These are phyloP conservation scores for Phania funesta DNA, from an alignment of 2,888 invertebrate species.

Conservation along the genomic window DNA sequence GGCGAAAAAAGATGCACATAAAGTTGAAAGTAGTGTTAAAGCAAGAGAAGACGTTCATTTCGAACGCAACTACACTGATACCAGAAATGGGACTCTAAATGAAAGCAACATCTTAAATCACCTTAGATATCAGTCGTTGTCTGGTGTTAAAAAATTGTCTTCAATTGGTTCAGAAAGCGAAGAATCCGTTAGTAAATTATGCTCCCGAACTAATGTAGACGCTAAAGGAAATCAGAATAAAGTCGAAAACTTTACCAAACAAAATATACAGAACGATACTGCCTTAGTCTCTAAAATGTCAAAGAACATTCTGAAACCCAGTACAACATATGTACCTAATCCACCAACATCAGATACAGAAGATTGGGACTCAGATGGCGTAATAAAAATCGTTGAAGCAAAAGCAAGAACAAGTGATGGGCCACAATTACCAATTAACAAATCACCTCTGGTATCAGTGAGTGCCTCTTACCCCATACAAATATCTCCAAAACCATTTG, in stretches of 20 bases:
- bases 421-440: not conserved
- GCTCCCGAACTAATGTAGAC: not conserved
- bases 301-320: not conserved
- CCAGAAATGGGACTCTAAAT: not conserved
- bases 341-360: conserved; percentile 59
- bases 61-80: not conserved
- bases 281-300: not conserved
- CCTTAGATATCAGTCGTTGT: not conserved
- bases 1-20: not conserved
- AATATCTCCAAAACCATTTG: conserved; percentile 16
- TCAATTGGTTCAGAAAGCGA: not conserved
- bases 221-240: not conserved
- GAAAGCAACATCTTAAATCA: conserved; percentile 8
- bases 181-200: not conserved
- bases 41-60: not conserved
- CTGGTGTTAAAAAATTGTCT: not conserved
- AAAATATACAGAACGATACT: not conserved
- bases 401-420: not conserved
- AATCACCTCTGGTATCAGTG: not conserved
- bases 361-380: conserved; percentile 69
- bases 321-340: not conserved
- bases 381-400: conserved; percentile 8
- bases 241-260: not conserved
- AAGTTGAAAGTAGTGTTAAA: not conserved
- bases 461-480: not conserved